Evolutionary conservation across 2,797 vertebrate species (phyloP), one percentile per base, ranked within the genome.

Genomic region (Gorsachius magnificus): DNA sequence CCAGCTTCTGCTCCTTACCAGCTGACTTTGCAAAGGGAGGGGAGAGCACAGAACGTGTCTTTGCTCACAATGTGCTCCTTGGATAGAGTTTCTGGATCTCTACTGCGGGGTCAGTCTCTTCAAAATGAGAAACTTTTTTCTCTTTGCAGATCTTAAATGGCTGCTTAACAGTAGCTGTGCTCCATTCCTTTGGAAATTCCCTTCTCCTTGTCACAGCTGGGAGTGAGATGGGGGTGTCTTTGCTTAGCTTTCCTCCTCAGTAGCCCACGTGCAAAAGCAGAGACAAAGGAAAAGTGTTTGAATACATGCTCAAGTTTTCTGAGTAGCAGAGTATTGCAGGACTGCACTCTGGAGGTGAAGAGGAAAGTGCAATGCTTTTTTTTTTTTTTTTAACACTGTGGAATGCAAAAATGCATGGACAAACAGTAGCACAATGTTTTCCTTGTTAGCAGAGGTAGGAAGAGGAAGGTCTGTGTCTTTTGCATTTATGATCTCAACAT

Each of bases 1-100:
- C 79, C 95, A 94, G 72, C 11, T 89, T 35, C 76, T 95, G 69
- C 79, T 96, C 65, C 82, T 89, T 58, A 85, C 29, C 41, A 83
- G 36, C 91, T 93, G 94, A 36, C 50, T 71, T 69, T 83, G 79
- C 26, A 53, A 61, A 65, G 71, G 51, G 51, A 54, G 11, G 31
- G 76, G 56, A 70, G 71, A 75, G 41, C 36, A 41, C 1, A 4
- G 64, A 75, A 71, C 3, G 1, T 25, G 53, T 28, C 2, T 0
- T 75, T 72, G 56, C 69, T 91, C 69, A 54, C 75, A 58, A 0
- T 83, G 64, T 92, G n/a, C 75, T 71, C 29, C 63, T 70, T 87
- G 79, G 81, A 45, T 66, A 16, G 45, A 53, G 15, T 26, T 74
- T 68, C 60, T 92, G 82, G 24, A 38, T 66, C 57, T 89, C 46